Base-by-base conservation (phyloP, 2,113 vertebrate species). In the Neodon shergylaensis region DNA sequence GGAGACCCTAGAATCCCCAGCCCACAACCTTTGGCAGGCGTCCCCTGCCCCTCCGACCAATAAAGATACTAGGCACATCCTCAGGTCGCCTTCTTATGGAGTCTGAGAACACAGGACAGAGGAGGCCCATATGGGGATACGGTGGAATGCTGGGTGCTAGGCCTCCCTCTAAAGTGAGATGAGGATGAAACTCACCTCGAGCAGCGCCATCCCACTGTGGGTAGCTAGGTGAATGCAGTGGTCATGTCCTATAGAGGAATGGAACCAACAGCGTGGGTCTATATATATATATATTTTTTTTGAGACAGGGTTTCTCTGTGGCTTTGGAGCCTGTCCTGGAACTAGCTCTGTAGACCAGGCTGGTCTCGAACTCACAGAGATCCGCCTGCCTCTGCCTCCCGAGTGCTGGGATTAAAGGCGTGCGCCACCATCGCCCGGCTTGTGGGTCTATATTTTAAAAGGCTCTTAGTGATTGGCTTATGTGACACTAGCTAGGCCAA, bases 1-100 rank as follows among this genome's bases (percentile, higher is more conserved):
- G 63, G 13, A 4, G 65, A 14, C 4, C 33, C 39, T 10, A 12
- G 22, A 26, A 12, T 10, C 65, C 39, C n/a, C 22, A 1, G 2
- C 16, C n/a, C 68, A 11, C 28, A 1, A 26, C 39, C 28, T 9
- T 52, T 76, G 22, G 21, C n/a, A 72, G 68, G 3, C 44, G 2
- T 16, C 33, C 68, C 68, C 28, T n/a, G n/a, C 1, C 1, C 5
- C 66, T 33, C 16, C 3, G 54, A 63, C n/a, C 88, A 96, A 95
- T 97, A 98, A 98, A 98, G 42, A 70, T 19, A 6, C 3, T 5
- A 3, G 28, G 36, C 24, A 1, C 63, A 9, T 16, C 17, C 26
- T 68, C 0, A 0, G 3, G 74, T 44, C 12, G 95, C 52, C 77
- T 76, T 79, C 49, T 33, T 65, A 5, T 33, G 0, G 12, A 61